phyloP scores from a whole-genome alignment of 2,797 vertebrate genomes.

The Fistularia commersonii region DNA sequence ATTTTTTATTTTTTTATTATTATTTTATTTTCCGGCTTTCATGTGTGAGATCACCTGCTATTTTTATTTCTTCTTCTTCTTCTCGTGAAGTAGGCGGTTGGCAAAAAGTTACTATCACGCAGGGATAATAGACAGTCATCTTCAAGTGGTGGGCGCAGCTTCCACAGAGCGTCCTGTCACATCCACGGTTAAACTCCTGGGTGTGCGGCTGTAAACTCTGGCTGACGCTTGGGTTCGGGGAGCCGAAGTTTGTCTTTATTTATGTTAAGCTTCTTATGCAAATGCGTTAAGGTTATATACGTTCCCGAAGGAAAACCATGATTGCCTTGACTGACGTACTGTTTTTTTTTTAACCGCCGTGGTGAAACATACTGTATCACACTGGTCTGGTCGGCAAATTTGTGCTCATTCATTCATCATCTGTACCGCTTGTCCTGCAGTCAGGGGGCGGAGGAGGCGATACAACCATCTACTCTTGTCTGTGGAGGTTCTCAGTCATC shows the following conservation, averaged over 20 bases:
- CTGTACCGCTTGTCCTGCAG: too few species aligned
- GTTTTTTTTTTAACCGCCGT: too few species aligned
- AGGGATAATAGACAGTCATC: background rate
- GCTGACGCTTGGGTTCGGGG: conserved; percentile 2
- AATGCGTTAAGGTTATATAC: background rate
- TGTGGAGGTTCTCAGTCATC: too few species aligned
- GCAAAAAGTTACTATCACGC: conserved; percentile 30
- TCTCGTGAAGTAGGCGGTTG: background rate
- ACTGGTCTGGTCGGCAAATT: too few species aligned
- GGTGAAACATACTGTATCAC: too few species aligned
- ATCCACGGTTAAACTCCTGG: conserved; percentile 4
- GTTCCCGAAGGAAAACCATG: background rate
- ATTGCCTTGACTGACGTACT: too few species aligned
- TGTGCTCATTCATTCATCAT: too few species aligned
- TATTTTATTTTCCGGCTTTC: conserved; percentile 3
- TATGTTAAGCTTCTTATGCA: background rate
- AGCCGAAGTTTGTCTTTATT: background rate
- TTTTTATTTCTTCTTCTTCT: conserved; percentile 14
- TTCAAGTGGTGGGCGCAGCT: too few species aligned
- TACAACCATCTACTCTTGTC: too few species aligned
- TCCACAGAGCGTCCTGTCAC: background rate
- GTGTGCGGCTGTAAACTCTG: background rate
- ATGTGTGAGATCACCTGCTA: conserved; percentile 19
- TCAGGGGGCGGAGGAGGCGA: too few species aligned
- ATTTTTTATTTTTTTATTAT: too few species aligned